phyloP scores from a whole-genome alignment of 2,888 invertebrate genomes.

The Chloromyia formosa region DNA sequence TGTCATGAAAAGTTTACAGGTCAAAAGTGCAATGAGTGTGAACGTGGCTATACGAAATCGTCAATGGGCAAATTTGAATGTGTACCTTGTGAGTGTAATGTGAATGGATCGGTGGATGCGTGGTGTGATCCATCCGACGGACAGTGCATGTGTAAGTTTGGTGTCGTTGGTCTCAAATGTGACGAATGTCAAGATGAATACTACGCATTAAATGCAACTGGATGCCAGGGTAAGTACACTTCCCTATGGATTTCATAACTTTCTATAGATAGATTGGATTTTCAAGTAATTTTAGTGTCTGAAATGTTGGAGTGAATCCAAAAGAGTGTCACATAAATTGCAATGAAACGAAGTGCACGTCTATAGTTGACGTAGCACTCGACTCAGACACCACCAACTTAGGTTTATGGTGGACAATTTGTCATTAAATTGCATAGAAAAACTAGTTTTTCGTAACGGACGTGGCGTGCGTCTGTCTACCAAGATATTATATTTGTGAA shows the following conservation, averaged over 20 bases:
- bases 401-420: constrained; percentile 11
- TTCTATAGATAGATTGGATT: constrained; percentile 12
- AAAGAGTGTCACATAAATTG: constrained; percentile 23
- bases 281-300: constrained; percentile 9
- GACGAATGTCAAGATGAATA: constrained; percentile 75
- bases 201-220: constrained; percentile 73
- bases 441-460: constrained; percentile 7
- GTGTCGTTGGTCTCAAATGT: constrained; percentile 82
- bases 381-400: neutral
- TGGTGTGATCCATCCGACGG: constrained; percentile 81
- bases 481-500: neutral
- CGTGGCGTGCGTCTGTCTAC: neutral
- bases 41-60: constrained; percentile 68
- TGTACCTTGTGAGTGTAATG: constrained; percentile 80
- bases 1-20: constrained; percentile 78
- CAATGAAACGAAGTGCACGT: constrained; percentile 12
- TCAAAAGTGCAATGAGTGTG: constrained; percentile 75
- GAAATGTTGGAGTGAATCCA: constrained; percentile 25
- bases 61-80: constrained; percentile 80
- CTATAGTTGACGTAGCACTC: neutral
- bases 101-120: constrained; percentile 71
- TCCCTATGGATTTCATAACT: constrained; percentile 24
- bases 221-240: constrained; percentile 74
- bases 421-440: constrained; percentile 19
- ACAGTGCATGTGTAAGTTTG: constrained; percentile 79